Evolutionary conservation across 2,113 vertebrate genomes (phyloP), one percentile per base, ranked within the genome.

Genomic region (Anoplopoma fimbria): DNA sequence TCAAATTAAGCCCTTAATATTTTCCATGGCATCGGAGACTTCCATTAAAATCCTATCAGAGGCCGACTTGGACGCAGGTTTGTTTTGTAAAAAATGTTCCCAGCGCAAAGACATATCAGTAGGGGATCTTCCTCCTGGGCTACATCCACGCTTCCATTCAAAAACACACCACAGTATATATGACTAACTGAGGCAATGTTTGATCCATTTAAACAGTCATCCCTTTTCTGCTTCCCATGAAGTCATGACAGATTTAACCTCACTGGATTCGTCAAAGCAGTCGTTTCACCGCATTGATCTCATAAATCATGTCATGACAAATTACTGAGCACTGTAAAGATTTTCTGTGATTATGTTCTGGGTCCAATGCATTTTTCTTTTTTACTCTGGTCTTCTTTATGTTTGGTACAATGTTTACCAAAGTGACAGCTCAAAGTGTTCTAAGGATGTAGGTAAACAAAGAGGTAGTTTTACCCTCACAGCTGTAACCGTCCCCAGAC

Each of bases 21-120:
- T 94, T 93, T 89, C 86, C 90, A 93, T 95, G 90, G 90, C 89
- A 92, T 91, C 75, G 69, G 77, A 90, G 31, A 49, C 83, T 65
- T 86, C 86, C 87, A 93, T 93, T 93, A 92, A 94, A 94, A 93
- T 90, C 91, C 91, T 89, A 93, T 94, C 89, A 91, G 86, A 86
- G 77, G 82, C 67, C 36, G 70, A 89, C 85, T 88, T 88, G 81
- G 89, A 85, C 81, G 51, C 27, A 0, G 51, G 53, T 76, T 86
- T 90, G 82, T 92, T 92, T 89, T 83, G 63, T 88, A 31, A 67
- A 87, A 93, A 49, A 45, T 84, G 89, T 88, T 92, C 87, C 89
- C 89, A 88, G 86, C n/a, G 0, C 77, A 86, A 76, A 89, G 77
- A 87, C 74, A 70, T 81, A 84, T 87, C 67, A 49, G 88, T 62